Evolutionary conservation across 2,888 invertebrate genomes (phyloP).

Genomic region (Phalangium opilio): DNA sequence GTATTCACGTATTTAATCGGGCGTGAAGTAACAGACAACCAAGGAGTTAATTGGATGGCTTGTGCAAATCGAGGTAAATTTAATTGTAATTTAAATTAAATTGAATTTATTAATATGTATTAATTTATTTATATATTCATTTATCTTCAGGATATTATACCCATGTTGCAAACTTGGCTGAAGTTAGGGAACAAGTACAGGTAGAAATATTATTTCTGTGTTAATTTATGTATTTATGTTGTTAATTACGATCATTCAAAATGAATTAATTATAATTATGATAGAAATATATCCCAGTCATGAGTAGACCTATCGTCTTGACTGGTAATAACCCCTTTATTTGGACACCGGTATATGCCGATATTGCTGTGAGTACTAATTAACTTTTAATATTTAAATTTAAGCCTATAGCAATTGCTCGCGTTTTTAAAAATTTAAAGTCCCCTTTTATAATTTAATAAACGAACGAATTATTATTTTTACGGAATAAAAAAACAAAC

Average conservation of each 20-base stretch:
- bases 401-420: no score
- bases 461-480: no score
- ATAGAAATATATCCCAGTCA: conserved; percentile 87
- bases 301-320: conserved; percentile 87
- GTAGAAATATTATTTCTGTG: conserved; percentile 23
- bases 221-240: neutral
- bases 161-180: conserved; percentile 88
- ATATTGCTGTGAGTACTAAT: conserved; percentile 53
- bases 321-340: conserved; percentile 70
- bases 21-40: conserved; percentile 78
- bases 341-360: conserved; percentile 94
- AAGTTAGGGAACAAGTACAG: conserved; percentile 87
- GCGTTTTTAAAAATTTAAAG: no score
- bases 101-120: no score
- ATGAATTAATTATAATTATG: neutral
- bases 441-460: no score
- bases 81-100: neutral
- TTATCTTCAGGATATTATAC: conserved; percentile 66
- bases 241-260: neutral
- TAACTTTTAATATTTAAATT: no score
- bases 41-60: conserved; percentile 95
- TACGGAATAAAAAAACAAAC: no score
- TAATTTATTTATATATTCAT: no score
- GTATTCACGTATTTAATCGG: conserved; percentile 98
- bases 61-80: conserved; percentile 81